These are phyloP conservation scores for Drosophila auraria DNA, from an alignment of 1,140 invertebrate genomes.

Conservation along the genomic window DNA sequence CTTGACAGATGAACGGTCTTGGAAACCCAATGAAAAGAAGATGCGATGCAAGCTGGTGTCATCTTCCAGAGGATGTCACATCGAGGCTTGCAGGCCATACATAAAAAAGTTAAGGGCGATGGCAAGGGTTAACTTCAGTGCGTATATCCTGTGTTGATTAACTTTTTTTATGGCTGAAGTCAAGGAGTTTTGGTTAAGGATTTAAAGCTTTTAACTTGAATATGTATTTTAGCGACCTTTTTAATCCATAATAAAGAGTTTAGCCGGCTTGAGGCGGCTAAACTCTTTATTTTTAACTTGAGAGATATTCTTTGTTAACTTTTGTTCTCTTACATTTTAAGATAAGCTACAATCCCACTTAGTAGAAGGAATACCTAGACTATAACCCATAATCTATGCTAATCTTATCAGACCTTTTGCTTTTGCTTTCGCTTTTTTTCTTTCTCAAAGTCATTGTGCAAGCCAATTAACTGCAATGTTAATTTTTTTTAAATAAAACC, in stretches of 20 bases:
- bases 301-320: neutral
- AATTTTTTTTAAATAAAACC: neutral
- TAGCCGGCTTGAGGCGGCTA: too few relatives aligned
- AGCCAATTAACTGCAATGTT: neutral
- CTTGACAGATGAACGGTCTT: slow-evolving; percentile 43
- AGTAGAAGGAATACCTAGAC: neutral
- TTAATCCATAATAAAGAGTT: too few relatives aligned
- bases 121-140: neutral
- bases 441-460: neutral
- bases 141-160: slow-evolving; percentile 26
- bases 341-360: neutral
- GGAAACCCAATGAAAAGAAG: slow-evolving; percentile 5
- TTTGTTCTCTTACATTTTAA: too few relatives aligned
- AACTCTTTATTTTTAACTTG: too few relatives aligned
- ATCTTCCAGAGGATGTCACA: slow-evolving; percentile 36
- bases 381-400: neutral
- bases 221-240: too few relatives aligned
- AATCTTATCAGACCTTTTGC: neutral
- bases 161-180: neutral
- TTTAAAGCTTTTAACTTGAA: neutral
- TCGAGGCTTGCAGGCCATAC: neutral
- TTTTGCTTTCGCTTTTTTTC: neutral
- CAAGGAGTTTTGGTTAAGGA: neutral
- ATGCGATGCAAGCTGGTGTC: slow-evolving; percentile 20
- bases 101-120: slow-evolving; percentile 13